Evolutionary conservation across 2,888 invertebrate genomes (phyloP).

Genomic region (Hirtodrosophila alboralis): DNA sequence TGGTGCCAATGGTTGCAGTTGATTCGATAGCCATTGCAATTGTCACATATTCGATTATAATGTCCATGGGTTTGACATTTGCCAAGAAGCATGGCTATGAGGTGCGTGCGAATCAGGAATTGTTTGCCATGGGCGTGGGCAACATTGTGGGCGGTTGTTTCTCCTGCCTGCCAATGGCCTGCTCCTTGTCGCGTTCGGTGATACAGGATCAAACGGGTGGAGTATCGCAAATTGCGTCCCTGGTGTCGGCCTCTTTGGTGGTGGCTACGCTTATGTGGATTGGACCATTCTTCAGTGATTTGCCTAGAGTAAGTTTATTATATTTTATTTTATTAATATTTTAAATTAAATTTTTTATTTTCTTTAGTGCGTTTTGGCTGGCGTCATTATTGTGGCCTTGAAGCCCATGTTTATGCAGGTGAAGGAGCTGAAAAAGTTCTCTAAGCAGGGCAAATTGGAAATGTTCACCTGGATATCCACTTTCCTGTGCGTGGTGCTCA

Average conservation of each 20-base stretch:
- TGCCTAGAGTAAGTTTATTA: constrained; percentile 86
- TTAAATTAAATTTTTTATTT: too few species aligned
- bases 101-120: constrained; percentile 90
- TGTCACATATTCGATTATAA: constrained; percentile 89
- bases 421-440: constrained; percentile 87
- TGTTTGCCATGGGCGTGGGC: constrained; percentile 88
- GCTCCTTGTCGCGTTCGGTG: constrained; percentile 87
- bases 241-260: constrained; percentile 90
- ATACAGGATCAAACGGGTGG: constrained; percentile 92
- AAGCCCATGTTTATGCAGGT: constrained; percentile 92
- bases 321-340: neutral
- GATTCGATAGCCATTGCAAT: constrained; percentile 88
- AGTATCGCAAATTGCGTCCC: constrained; percentile 90
- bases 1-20: constrained; percentile 86
- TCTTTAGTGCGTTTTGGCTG: constrained; percentile 87
- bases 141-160: constrained; percentile 89
- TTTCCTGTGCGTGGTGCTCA: constrained; percentile 88
- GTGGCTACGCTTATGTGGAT: constrained; percentile 91
- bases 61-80: constrained; percentile 91
- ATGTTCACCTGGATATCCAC: constrained; percentile 89
- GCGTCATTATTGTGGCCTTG: constrained; percentile 89
- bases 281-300: constrained; percentile 91
- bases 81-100: constrained; percentile 89
- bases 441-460: constrained; percentile 88
- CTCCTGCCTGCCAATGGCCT: constrained; percentile 88